A percentile compares a stretch with the other conserved stretches of the same genome.
phyloP scores from a whole-genome alignment of 2,888 invertebrate species.

The Platycnemis pennipes region DNA sequence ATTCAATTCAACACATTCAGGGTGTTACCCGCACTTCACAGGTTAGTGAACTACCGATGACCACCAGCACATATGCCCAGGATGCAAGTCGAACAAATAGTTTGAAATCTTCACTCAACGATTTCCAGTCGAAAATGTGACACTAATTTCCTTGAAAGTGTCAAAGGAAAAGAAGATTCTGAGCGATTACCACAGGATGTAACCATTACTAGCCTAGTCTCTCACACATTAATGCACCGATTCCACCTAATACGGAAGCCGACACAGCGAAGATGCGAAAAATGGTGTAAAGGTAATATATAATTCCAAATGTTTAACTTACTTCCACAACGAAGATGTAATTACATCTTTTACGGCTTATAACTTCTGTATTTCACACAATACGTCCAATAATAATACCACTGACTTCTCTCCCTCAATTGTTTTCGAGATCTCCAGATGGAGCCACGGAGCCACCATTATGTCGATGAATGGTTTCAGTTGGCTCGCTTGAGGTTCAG shows the following conservation, averaged over 20 bases:
- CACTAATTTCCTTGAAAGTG: not conserved
- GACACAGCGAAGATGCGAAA: not conserved
- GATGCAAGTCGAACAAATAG: not conserved
- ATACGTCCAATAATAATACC: constrained; percentile 39
- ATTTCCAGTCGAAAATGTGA: not conserved
- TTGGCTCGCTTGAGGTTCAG: not conserved
- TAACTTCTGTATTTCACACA: constrained; percentile 44
- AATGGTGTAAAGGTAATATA: not conserved
- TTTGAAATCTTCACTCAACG: not conserved
- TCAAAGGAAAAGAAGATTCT: not conserved
- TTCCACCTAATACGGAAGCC: not conserved
- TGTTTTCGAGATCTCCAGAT: constrained; percentile 58
- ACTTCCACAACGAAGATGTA: not conserved
- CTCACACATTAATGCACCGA: not conserved
- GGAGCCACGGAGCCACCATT: constrained; percentile 28
- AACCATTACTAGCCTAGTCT: not conserved
- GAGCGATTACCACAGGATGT: constrained; percentile 49
- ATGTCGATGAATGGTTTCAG: not conserved
- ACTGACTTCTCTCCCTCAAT: constrained; percentile 37
- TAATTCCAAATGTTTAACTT: not conserved
- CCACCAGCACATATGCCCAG: not conserved
- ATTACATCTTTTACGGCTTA: not conserved
- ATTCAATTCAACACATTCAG: not conserved
- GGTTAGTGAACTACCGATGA: constrained; percentile 7
- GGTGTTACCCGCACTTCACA: constrained; percentile 28